Base-by-base conservation (phyloP, 2,113 vertebrate genomes). In the Eira barbara region DNA sequence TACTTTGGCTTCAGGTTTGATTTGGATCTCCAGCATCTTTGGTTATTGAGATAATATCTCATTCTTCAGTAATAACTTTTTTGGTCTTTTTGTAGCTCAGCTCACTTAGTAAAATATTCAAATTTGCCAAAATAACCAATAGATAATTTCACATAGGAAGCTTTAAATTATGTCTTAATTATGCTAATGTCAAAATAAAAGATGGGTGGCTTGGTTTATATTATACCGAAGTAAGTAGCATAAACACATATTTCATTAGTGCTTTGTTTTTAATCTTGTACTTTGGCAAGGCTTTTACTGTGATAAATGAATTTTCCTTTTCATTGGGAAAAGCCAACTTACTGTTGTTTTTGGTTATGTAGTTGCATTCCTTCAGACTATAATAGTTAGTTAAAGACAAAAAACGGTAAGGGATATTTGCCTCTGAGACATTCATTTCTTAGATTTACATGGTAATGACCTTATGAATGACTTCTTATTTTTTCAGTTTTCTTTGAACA, bases 291-390 rank as follows among this genome's bases (percentile, higher is more conserved):
- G 12, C 6, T 89, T 95, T 57, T 39, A 39, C 15, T 59, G 18
- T 90, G 85, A 89, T 92, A 91, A 95, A 94, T 59, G 94, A 93
- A 87, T 91, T 97, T 92, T 82, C 65, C 63, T 92, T 95, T 97
- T 92, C 57, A 23, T 42, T 87, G 27, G 59, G 83, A 89, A 96
- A 97, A 92, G 94, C 95, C 91, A 97, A 94, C 49, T 82, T 55
- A 55, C 78, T 97, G 92, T 97, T 98, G 80, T 78, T 96, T 91
- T 96, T 96, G 95, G 91, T 95, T 91, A 39, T 89, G 36, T 82
- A 69, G 89, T 83, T 85, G 87, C 88, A 84, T 97, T 98, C 85
- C 73, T 97, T 92, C 55, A 84, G 85, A 36, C 34, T 96, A 69
- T 96, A 83, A 67, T 52, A 91, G 90, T 78, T 93, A 82, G 34